phyloP scores from a whole-genome alignment of 2,797 vertebrate genomes.

The Pantherophis alleghaniensis region DNA sequence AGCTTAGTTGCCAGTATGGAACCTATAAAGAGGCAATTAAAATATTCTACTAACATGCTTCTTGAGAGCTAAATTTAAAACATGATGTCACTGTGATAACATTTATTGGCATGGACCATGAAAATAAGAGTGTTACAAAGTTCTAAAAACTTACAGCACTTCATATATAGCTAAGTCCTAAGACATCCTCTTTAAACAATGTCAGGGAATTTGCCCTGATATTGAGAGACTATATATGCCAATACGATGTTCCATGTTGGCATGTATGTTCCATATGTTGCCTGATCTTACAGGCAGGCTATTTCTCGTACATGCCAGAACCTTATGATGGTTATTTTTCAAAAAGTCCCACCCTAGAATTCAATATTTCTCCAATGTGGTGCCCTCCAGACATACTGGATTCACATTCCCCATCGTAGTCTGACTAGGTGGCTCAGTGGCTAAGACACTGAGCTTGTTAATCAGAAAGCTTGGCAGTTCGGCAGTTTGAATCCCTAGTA shows the following conservation, averaged over 20 bases:
- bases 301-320: conserved; percentile 56
- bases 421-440: too few species aligned
- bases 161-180: not conserved
- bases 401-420: not conserved
- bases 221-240: not conserved
- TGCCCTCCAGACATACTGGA: not conserved
- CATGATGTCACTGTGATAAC: not conserved
- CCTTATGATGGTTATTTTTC: conserved; percentile 67
- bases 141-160: not conserved
- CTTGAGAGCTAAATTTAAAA: not conserved
- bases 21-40: not conserved
- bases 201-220: not conserved
- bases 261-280: conserved; percentile 8
- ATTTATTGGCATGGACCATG: not conserved
- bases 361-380: not conserved
- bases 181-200: not conserved
- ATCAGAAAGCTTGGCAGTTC: too few species aligned
- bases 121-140: not conserved
- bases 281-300: conserved; percentile 58
- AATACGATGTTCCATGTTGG: not conserved
- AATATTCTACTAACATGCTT: not conserved
- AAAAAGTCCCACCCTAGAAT: conserved; percentile 49
- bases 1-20: not conserved
- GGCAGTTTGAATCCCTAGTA: too few species aligned
- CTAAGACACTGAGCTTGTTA: too few species aligned